These are phyloP conservation scores for Ormyrus thymus DNA, from an alignment of 2,888 invertebrate species.

Conservation along the genomic window DNA sequence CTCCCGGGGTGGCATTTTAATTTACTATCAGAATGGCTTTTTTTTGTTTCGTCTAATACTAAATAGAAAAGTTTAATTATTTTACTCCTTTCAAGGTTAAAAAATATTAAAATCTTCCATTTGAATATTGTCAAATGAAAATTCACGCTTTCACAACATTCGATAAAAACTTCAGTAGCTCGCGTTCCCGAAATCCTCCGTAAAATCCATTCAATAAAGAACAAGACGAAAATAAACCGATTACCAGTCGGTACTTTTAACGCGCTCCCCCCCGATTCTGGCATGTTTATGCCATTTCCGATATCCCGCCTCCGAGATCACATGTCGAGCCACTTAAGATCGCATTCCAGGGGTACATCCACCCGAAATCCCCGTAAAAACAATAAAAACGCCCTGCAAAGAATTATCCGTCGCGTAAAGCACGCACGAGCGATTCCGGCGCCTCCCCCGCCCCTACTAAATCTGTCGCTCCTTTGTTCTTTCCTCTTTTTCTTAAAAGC, in stretches of 20 bases:
- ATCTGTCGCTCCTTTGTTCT: constrained; percentile 56
- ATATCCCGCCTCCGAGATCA: constrained; percentile 57
- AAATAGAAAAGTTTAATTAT: no score
- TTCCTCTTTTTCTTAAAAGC: constrained; percentile 44
- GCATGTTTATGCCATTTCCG: constrained; percentile 58
- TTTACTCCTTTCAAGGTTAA: no score
- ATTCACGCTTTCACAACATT: background rate
- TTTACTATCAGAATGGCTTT: no score
- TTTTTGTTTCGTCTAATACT: no score
- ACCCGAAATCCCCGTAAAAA: constrained; percentile 59
- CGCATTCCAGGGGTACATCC: constrained; percentile 57
- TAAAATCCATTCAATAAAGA: background rate
- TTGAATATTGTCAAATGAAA: no score
- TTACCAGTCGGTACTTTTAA: constrained; percentile 41
- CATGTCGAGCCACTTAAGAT: constrained; percentile 59
- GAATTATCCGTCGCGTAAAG: constrained; percentile 64
- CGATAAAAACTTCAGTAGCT: background rate
- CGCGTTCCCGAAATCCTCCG: no score
- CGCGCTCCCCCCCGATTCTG: constrained; percentile 1
- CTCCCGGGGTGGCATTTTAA: no score
- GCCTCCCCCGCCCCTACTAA: constrained; percentile 47
- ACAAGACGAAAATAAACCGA: constrained; percentile 40
- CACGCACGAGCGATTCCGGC: constrained; percentile 58
- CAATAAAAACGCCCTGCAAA: constrained; percentile 65
- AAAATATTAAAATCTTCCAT: no score